A percentile compares a stretch with the other conserved stretches of the same genome.
phyloP scores from a whole-genome alignment of 2,888 invertebrate species.

The Podotricha telesiphe region DNA sequence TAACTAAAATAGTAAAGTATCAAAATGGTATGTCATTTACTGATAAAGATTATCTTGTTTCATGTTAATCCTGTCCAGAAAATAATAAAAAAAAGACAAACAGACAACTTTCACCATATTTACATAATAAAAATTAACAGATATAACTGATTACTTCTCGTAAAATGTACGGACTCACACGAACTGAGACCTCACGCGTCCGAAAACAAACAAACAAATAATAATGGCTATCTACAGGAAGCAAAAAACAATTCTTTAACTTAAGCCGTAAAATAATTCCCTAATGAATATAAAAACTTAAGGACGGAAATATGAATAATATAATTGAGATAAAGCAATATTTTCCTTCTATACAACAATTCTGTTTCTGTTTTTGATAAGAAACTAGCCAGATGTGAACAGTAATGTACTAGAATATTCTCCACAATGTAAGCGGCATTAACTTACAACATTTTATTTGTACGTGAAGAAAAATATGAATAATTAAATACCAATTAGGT shows the following conservation, averaged over 20 bases:
- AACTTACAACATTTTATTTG: constrained; percentile 14
- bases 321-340: constrained; percentile 64
- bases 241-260: constrained; percentile 48
- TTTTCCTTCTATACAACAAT: constrained; percentile 75
- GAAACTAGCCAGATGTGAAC: constrained; percentile 71
- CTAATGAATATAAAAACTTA: constrained; percentile 60
- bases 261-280: constrained; percentile 52
- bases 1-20: background rate
- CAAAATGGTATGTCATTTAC: constrained; percentile 1
- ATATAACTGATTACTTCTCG: constrained; percentile 7
- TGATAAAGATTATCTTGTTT: background rate
- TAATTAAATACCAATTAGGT: background rate
- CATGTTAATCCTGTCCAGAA: background rate
- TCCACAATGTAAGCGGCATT: constrained; percentile 47
- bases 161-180: constrained; percentile 1
- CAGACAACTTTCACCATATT: background rate
- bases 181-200: constrained; percentile 35
- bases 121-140: constrained; percentile 1
- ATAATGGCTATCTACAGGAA: constrained; percentile 53
- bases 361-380: constrained; percentile 70
- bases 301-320: constrained; percentile 72
- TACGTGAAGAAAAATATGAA: constrained; percentile 2
- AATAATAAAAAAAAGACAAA: constrained; percentile 14
- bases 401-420: constrained; percentile 47
- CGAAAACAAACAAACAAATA: constrained; percentile 29